A percentile compares a stretch with the other conserved stretches of the same genome.
Conservation (phyloP, 2,113 vertebrate species). For the Ondatra zibethicus region DNA sequence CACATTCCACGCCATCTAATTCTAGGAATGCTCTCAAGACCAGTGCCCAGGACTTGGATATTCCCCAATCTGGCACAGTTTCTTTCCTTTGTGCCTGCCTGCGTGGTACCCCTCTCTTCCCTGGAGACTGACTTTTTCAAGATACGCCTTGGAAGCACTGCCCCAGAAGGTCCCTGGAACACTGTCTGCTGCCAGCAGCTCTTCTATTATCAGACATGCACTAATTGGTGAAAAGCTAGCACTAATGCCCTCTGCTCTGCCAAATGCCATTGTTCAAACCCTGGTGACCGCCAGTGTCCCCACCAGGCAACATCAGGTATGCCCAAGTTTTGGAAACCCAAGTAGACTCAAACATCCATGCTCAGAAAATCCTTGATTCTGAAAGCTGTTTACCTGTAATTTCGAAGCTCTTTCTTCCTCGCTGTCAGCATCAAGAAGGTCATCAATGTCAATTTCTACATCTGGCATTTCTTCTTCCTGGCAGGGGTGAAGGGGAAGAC, state of each 20-base stretch:
- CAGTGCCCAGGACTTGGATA: neutral
- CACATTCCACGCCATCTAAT: neutral
- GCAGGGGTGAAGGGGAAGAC: neutral
- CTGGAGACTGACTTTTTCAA: neutral
- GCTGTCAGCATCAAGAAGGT: slow-evolving; percentile 95
- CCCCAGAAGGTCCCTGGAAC: neutral
- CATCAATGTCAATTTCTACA: slow-evolving; percentile 99
- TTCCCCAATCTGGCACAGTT: neutral
- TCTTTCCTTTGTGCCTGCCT: neutral
- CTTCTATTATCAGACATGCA: neutral
- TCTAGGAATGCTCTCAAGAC: neutral
- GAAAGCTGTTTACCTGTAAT: slow-evolving; percentile 90
- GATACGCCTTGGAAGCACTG: neutral
- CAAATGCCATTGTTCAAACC: neutral
- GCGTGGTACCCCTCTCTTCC: neutral
- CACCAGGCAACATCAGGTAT: neutral
- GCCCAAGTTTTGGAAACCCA: neutral
- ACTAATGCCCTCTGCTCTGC: neutral
- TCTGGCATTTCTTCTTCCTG: slow-evolving; percentile 99
- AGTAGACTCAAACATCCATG: neutral
- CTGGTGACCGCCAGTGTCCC: no score
- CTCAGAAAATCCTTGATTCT: neutral
- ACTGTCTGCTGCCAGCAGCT: neutral
- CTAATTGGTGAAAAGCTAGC: neutral
- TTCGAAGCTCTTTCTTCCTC: slow-evolving; percentile 96